Evolutionary conservation across 2,888 invertebrate species (phyloP), one percentile per base, ranked within the genome.

Genomic region (Agriopis marginaria): DNA sequence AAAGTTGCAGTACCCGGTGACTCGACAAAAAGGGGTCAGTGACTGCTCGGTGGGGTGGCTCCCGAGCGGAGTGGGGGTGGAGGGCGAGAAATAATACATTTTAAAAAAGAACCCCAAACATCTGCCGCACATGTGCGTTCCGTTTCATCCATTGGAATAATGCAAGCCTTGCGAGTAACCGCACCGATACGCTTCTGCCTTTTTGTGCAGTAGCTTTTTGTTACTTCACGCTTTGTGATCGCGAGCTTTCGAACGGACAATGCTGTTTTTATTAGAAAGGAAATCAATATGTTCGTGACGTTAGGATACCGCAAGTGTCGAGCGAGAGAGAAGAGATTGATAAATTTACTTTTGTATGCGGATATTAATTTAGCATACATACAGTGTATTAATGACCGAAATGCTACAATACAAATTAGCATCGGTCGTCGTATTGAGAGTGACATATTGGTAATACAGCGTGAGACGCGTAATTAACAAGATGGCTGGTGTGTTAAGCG

Each of bases 121-220:
- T 93, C 94, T 94, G 93, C 89, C 84, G 83, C 88, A 88, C 93
- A 94, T 93, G 89, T 93, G 93, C 88, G 88, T 88, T 88, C 79
- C 84, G 84, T 88, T 90, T 82, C 85, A 87, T 87, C 88, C 85
- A 83, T 82, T 84, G 84, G 80, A 89, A 92, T 90, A 93, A 93
- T 89, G 91, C 90, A 89, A 91, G 90, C 88, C 83, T 90, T 86
- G 88, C 89, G 83, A 84, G 86, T 85, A 89, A 89, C 89, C 88
- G 81, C 89, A 88, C 82, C 86, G 86, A 86, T 86, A 86, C 82
- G 82, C 77, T 78, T 76, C 81, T 82, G 80, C 80, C 83, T 90
- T 92, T 92, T 91, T 91, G 85, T 89, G 86, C 85, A 86, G 86
- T 86, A 86, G 86, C 86, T 91, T 91, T 91, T 90, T 92, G 89